Evolutionary conservation across 2,888 invertebrate species (phyloP), one percentile per base, ranked within the genome.

Genomic region (Leptothorax acervorum): DNA sequence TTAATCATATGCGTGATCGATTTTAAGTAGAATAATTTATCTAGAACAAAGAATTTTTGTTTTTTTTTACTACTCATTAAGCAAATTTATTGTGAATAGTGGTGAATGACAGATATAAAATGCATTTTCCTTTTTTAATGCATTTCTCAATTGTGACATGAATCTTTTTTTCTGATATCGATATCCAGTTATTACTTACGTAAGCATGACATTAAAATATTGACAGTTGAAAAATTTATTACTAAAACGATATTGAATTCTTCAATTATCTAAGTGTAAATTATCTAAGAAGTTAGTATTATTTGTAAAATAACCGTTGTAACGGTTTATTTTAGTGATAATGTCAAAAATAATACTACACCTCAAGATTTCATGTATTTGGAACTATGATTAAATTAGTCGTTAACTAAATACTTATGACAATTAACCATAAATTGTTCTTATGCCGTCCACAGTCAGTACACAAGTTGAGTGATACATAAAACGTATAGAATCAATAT

Each of bases 111-210:
- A 28, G 82, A 78, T 85, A 45, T 82, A 83, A 82, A 23, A 73
- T 87, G 88, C 79, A 86, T 90, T 87, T 86, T 75, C 57, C 28
- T 84, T 60, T 42, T 81, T 83, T 62, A 51, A 60, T 84, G 87
- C 87, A 90, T 88, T 90, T 88, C 48, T 57, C 23, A 42, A 55
- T 83, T 68, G 73, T 48, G 39, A 78, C 74, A 39, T 63, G 42
- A 68, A 68, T 79, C 78, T 45, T 28, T 39, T 75, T 82, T 81
- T 85, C 85, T 79, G 85, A 83, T 89, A 86, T 74, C 18, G 68
- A 79, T 79, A 79, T 71, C 48, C 28, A 31, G 23, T 75, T 53
- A 66, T 78, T 35, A 65, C 39, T 82, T 51, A 60, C 12, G 12
- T 65, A 28, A 35, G 6, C 31, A 9, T 48, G 18, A 18, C 35